Conservation (phyloP, 2,888 invertebrate genomes). For the Aphodius sticticus region DNA sequence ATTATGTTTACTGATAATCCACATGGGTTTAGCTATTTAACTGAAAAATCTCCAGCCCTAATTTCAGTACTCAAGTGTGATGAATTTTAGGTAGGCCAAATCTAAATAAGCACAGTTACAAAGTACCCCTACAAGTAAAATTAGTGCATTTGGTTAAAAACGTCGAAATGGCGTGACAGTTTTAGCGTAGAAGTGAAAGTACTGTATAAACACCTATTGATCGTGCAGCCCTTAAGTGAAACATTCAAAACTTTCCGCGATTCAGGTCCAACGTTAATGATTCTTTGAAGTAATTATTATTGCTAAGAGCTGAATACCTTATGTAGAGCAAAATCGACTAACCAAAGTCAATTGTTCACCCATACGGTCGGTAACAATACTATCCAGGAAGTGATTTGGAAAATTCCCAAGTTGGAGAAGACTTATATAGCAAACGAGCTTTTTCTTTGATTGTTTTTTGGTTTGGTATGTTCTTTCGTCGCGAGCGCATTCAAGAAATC, state of each 20-base stretch:
- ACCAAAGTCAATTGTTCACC: no score
- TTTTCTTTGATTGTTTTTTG: neutral
- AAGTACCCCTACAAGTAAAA: neutral
- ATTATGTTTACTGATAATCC: no score
- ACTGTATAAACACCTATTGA: neutral
- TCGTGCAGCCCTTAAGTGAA: neutral
- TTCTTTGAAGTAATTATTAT: neutral
- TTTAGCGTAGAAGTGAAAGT: neutral
- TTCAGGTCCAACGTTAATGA: neutral
- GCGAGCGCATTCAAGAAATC: neutral
- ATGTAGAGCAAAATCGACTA: no score
- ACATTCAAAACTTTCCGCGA: neutral
- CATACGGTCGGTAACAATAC: neutral
- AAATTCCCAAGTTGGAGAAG: neutral
- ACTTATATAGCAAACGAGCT: no score
- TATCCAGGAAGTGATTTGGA: neutral
- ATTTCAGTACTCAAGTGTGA: no score
- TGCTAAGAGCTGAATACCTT: no score
- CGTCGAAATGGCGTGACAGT: neutral
- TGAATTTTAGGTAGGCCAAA: neutral
- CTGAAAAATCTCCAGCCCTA: no score
- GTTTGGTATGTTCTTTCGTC: neutral
- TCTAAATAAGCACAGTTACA: neutral
- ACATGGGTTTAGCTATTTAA: no score
- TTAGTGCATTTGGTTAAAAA: neutral